Evolutionary conservation across 2,113 vertebrate species (phyloP).

Genomic region (Otis tarda): DNA sequence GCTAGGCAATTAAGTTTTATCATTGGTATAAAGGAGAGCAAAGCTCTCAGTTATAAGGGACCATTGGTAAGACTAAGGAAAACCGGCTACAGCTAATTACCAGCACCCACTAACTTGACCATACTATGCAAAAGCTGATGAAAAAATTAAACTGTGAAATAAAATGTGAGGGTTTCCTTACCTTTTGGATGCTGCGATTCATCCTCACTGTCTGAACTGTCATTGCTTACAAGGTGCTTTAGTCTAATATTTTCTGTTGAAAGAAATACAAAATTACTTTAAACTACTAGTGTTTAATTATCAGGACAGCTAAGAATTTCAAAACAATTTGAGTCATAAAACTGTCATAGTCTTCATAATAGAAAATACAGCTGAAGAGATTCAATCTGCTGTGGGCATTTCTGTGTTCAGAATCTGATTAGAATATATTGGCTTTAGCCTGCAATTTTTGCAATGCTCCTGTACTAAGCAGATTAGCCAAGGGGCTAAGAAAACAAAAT

Average conservation of each 20-base stretch:
- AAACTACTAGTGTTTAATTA: not conserved
- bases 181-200: slow-evolving; percentile 85
- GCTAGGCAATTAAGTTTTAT: not conserved
- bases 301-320: not conserved
- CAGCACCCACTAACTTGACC: not conserved
- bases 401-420: not conserved
- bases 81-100: not conserved
- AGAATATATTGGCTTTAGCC: not conserved
- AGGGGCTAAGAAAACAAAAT: not conserved
- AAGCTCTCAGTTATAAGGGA: not conserved
- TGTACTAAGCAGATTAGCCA: not conserved
- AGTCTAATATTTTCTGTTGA: slow-evolving; percentile 90
- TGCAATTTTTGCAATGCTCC: not conserved
- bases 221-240: slow-evolving; percentile 88
- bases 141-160: not conserved
- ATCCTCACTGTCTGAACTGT: slow-evolving; percentile 89
- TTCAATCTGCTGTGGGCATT: not conserved
- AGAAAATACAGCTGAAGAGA: not conserved
- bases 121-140: not conserved
- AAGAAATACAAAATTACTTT: slow-evolving; percentile 16
- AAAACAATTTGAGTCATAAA: not conserved
- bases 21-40: not conserved
- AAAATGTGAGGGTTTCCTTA: slow-evolving; percentile 56
- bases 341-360: not conserved
- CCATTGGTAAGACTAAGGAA: not conserved